Evolutionary conservation across 1,140 invertebrate species (phyloP).

Genomic region (Zophobas atratus): DNA sequence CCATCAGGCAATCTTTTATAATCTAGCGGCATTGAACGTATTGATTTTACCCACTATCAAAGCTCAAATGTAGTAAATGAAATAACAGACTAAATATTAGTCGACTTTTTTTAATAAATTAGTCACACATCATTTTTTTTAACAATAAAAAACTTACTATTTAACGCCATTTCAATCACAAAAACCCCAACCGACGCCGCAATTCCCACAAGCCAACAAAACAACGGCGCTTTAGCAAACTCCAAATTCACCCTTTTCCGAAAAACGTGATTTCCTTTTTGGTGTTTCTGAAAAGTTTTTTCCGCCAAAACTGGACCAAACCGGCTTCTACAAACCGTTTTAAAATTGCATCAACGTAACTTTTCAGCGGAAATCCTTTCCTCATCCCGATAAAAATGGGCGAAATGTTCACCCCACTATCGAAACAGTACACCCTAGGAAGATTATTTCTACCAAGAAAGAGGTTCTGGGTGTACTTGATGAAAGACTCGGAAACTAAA

Average conservation of each 20-base stretch:
- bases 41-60: too few relatives aligned
- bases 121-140: too few relatives aligned
- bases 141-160: too few relatives aligned
- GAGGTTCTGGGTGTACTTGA: constrained; percentile 38
- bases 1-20: too few relatives aligned
- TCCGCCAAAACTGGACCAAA: constrained; percentile 47
- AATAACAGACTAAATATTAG: too few relatives aligned
- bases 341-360: constrained; percentile 51
- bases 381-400: constrained; percentile 53
- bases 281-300: constrained; percentile 36
- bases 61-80: too few relatives aligned
- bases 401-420: constrained; percentile 39
- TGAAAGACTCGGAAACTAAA: constrained; percentile 33
- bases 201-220: background rate
- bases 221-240: constrained; percentile 38
- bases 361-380: constrained; percentile 47
- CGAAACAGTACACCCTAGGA: constrained; percentile 50
- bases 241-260: background rate
- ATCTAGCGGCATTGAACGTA: too few relatives aligned
- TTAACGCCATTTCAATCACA: too few relatives aligned
- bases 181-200: too few relatives aligned
- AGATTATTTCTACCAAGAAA: constrained; percentile 26
- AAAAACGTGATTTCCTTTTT: too few relatives aligned
- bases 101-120: too few relatives aligned
- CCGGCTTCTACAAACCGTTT: constrained; percentile 46